These are phyloP conservation scores for Catostylus mosaicus DNA, from an alignment of 30 jellyfish, hydroid and myxozoan species.

Conservation along the genomic window DNA sequence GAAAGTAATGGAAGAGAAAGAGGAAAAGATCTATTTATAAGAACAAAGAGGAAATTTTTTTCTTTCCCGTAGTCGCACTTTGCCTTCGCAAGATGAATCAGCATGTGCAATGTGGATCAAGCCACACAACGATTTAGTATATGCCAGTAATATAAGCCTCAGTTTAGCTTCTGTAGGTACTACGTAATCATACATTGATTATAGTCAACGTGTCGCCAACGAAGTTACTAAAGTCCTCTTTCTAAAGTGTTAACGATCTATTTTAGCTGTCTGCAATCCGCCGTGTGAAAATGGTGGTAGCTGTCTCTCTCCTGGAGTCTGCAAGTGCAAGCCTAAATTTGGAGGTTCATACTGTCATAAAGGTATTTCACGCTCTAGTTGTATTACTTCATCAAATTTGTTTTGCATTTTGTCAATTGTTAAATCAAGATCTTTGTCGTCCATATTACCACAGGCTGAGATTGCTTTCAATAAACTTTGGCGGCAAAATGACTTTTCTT, in stretches of 20 bases:
- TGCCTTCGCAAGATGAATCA: background rate
- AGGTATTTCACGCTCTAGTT: slow-evolving; percentile 17
- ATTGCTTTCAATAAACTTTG: background rate
- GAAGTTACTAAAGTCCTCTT: background rate
- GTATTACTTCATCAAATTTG: background rate
- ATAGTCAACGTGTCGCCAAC: background rate
- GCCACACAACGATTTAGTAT: background rate
- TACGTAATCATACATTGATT: background rate
- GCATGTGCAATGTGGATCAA: background rate
- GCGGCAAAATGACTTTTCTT: too few species aligned
- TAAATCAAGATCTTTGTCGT: background rate
- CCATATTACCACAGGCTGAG: background rate
- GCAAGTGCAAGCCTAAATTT: slow-evolving; percentile 64
- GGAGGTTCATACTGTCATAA: slow-evolving; percentile 73
- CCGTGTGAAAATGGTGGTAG: slow-evolving; percentile 81
- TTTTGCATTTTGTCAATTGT: background rate
- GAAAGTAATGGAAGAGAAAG: background rate
- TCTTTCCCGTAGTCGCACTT: too few species aligned
- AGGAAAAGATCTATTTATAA: too few species aligned
- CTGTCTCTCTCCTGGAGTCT: slow-evolving; percentile 70
- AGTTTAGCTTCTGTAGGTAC: background rate
- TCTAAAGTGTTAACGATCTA: background rate
- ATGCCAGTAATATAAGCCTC: background rate
- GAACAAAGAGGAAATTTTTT: too few species aligned
- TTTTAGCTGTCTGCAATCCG: slow-evolving; percentile 66